Percentiles rank a stretch among this genome's conserved stretches.
These are phyloP conservation scores for Drosophila aff. DNA, from an alignment of 1,140 invertebrate genomes.

Conservation along the genomic window DNA sequence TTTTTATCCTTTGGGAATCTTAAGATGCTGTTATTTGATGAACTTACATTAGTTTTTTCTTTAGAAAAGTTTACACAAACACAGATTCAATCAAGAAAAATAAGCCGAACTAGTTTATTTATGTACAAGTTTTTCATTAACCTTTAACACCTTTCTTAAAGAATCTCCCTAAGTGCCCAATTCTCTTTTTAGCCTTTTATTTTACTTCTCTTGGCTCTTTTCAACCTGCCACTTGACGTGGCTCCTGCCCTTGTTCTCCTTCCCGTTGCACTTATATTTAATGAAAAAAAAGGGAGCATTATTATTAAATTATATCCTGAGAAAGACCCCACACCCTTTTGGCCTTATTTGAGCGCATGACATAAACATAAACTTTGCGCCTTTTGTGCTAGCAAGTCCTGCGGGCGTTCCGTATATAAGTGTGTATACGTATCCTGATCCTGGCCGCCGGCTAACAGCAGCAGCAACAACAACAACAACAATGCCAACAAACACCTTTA, in stretches of 20 bases:
- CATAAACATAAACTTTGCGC: slow-evolving; percentile 83
- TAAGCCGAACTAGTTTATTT: not conserved
- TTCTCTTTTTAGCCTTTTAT: slow-evolving; percentile 9
- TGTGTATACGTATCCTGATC: slow-evolving; percentile 55
- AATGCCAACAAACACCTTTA: slow-evolving; percentile 78
- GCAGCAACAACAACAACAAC: slow-evolving; percentile 9
- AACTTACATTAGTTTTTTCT: not conserved
- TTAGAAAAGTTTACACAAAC: not conserved
- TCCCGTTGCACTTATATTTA: slow-evolving; percentile 66
- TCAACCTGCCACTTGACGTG: slow-evolving; percentile 37
- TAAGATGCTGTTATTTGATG: too few species aligned
- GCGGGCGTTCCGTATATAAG: slow-evolving; percentile 45
- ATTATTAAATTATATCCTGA: slow-evolving; percentile 72
- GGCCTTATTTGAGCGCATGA: slow-evolving; percentile 52
- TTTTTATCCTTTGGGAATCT: too few species aligned
- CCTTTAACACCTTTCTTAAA: not conserved
- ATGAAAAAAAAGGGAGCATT: slow-evolving; percentile 73
- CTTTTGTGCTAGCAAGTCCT: slow-evolving; percentile 65
- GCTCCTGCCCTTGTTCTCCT: slow-evolving; percentile 4
- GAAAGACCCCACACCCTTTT: slow-evolving; percentile 8
- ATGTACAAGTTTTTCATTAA: not conserved
- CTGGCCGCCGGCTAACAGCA: slow-evolving; percentile 56
- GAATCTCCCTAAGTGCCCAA: not conserved
- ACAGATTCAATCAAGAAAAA: not conserved
- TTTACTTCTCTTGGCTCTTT: not conserved